phyloP scores from a whole-genome alignment of 2,888 invertebrate species.

The Alsophila aescularia region DNA sequence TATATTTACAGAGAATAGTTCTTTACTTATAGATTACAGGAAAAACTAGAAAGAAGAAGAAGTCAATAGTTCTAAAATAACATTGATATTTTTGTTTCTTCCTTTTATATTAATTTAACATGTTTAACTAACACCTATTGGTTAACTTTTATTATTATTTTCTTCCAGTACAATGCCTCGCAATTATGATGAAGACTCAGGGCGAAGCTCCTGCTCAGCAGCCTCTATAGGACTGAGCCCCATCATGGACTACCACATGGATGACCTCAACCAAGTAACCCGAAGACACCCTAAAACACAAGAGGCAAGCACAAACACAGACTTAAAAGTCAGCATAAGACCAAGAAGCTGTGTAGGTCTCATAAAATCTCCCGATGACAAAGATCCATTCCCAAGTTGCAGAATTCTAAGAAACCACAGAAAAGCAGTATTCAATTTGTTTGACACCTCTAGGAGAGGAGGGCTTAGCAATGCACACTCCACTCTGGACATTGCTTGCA shows the following conservation, averaged over 20 bases:
- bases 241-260: constrained; percentile 59
- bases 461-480: constrained; percentile 78
- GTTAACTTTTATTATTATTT: constrained; percentile 17
- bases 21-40: too few species aligned
- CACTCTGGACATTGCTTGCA: constrained; percentile 74
- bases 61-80: too few species aligned
- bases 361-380: constrained; percentile 78
- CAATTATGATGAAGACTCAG: constrained; percentile 77
- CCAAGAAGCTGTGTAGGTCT: constrained; percentile 68
- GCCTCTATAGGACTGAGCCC: constrained; percentile 71
- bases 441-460: constrained; percentile 67
- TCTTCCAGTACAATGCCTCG: constrained; percentile 57
- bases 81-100: too few species aligned
- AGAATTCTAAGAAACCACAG: constrained; percentile 59
- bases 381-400: constrained; percentile 77
- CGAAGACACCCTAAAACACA: constrained; percentile 54
- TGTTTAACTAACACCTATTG: too few species aligned
- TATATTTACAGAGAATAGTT: too few species aligned
- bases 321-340: constrained; percentile 75
- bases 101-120: too few species aligned
- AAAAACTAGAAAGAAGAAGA: too few species aligned
- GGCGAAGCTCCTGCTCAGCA: constrained; percentile 79
- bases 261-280: constrained; percentile 42
- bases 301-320: constrained; percentile 79
- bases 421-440: constrained; percentile 66